A percentile compares a stretch with the other conserved stretches of the same genome.
phyloP scores from a whole-genome alignment of 2,113 vertebrate species.

The Ochotona princeps region DNA sequence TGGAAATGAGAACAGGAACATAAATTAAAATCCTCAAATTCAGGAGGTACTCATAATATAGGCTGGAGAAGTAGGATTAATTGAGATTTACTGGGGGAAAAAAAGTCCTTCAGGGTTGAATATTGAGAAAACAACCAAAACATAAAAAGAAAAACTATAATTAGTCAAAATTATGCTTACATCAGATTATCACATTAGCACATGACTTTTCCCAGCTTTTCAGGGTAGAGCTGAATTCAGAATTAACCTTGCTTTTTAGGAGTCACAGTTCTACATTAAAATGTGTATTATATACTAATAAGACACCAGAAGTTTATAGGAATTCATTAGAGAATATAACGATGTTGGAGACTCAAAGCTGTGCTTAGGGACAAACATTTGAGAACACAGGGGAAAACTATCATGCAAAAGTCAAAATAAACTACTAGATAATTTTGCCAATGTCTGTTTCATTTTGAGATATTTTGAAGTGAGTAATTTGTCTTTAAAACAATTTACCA shows the following conservation, averaged over 20 bases:
- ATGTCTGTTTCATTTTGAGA: conserved; percentile 51
- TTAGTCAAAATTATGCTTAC: conserved; percentile 42
- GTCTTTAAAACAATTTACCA: background rate
- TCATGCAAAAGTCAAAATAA: conserved; percentile 16
- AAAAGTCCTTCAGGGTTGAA: background rate
- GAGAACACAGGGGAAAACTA: conserved; percentile 67
- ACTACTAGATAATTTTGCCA: conserved; percentile 66
- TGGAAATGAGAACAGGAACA: background rate
- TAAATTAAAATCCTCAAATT: conserved; percentile 34
- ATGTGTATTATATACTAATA: background rate
- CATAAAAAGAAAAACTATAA: conserved; percentile 21
- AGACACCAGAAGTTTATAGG: conserved; percentile 38
- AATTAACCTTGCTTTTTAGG: conserved; percentile 13
- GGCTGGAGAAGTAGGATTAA: background rate
- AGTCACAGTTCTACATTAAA: conserved; percentile 15
- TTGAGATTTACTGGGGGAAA: conserved; percentile 9
- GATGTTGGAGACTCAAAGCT: conserved; percentile 68
- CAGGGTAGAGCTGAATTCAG: conserved; percentile 13
- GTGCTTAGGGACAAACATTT: conserved; percentile 62
- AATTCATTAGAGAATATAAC: conserved; percentile 62
- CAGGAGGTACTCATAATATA: background rate
- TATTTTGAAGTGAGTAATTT: conserved; percentile 58
- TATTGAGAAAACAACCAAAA: conserved; percentile 31
- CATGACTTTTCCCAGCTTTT: background rate
- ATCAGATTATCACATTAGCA: conserved; percentile 24